Evolutionary conservation across 2,888 invertebrate species (phyloP).

Genomic region (Leptinotarsa rubiginosa): DNA sequence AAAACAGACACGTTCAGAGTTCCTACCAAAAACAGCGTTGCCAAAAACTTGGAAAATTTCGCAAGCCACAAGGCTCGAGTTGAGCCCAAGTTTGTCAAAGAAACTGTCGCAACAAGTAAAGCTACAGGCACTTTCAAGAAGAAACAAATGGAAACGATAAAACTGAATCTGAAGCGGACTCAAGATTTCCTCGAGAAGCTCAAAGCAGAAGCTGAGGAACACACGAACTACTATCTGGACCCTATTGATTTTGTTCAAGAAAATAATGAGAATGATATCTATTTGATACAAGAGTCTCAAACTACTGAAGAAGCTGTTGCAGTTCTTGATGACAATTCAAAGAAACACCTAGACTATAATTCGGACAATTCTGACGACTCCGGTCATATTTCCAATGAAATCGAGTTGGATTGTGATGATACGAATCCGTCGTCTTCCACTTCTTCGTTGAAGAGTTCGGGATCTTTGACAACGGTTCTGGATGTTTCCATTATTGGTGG

Average conservation of each 20-base stretch:
- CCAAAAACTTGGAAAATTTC: constrained; percentile 12
- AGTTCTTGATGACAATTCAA: constrained; percentile 28
- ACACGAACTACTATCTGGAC: constrained; percentile 41
- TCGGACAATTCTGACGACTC: constrained; percentile 83
- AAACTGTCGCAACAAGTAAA: constrained; percentile 23
- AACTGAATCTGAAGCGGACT: constrained; percentile 52
- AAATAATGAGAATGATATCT: constrained; percentile 38
- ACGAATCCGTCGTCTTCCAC: constrained; percentile 43
- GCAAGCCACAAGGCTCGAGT: constrained; percentile 43
- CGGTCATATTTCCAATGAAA: constrained; percentile 84
- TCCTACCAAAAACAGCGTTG: constrained; percentile 25
- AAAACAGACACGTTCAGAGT: constrained; percentile 46
- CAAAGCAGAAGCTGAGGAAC: constrained; percentile 42
- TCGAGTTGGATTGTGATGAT: constrained; percentile 65
- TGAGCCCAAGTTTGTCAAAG: constrained; percentile 52
- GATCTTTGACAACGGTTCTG: constrained; percentile 43
- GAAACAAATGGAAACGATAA: constrained; percentile 37
- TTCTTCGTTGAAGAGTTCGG: constrained; percentile 46
- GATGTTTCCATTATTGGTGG: constrained; percentile 38
- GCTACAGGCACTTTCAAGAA: constrained; percentile 38
- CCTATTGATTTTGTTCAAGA: constrained; percentile 45
- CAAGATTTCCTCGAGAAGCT: constrained; percentile 50
- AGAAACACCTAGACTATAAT: constrained; percentile 66
- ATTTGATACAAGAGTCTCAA: constrained; percentile 37
- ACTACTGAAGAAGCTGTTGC: constrained; percentile 20